Evolutionary conservation across 2,113 vertebrate genomes (phyloP).

Genomic region (Corydoras maculifer): DNA sequence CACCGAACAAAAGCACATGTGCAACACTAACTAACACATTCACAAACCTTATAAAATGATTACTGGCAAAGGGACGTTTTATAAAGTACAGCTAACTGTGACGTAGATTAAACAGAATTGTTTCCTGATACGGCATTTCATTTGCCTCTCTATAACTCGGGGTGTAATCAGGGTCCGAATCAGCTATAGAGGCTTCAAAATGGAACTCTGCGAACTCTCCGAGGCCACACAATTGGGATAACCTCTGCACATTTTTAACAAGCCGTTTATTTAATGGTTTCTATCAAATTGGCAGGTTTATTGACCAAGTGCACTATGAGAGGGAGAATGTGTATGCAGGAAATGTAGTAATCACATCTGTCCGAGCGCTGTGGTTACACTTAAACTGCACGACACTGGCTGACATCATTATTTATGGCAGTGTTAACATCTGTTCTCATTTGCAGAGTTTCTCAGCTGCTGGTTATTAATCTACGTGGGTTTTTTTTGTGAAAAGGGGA

Average conservation of each 20-base stretch:
- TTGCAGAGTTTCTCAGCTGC: conserved; percentile 38
- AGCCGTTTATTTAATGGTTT: neutral
- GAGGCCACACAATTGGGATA: too few relatives aligned
- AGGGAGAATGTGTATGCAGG: neutral
- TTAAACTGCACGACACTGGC: conserved; percentile 12
- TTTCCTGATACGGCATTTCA: too few relatives aligned
- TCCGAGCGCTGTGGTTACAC: conserved; percentile 6
- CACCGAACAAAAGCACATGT: too few relatives aligned
- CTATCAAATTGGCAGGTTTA: neutral
- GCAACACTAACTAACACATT: too few relatives aligned
- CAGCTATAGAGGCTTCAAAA: too few relatives aligned
- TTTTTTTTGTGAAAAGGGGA: conserved; percentile 25
- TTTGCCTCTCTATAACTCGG: too few relatives aligned
- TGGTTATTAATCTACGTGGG: conserved; percentile 31
- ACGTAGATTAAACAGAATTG: too few relatives aligned
- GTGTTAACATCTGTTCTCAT: conserved; percentile 5
- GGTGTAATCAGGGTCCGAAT: too few relatives aligned
- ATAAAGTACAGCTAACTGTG: too few relatives aligned
- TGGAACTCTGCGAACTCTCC: too few relatives aligned
- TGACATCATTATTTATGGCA: conserved; percentile 21
- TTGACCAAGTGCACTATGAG: conserved; percentile 7
- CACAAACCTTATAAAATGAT: too few relatives aligned
- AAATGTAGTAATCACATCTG: conserved; percentile 15
- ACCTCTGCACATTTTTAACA: neutral
- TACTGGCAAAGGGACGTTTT: too few relatives aligned